Conservation (phyloP, 2,113 vertebrate genomes). For the Mola mola region DNA sequence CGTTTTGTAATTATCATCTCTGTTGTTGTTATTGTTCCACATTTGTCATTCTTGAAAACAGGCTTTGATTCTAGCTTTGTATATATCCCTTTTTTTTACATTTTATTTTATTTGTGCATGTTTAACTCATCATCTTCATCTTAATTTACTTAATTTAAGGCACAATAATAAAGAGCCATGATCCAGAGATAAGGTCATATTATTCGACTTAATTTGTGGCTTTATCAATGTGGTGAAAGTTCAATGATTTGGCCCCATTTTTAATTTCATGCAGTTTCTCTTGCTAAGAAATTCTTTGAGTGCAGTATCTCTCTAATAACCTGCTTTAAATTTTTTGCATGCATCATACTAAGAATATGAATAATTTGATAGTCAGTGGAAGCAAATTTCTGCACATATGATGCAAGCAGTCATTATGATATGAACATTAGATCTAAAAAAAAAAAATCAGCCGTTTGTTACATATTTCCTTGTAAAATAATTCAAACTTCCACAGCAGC, state of each 20-base stretch:
- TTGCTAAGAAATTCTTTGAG: constrained; percentile 19
- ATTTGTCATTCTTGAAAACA: constrained; percentile 36
- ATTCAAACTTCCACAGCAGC: no score
- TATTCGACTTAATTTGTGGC: constrained; percentile 41
- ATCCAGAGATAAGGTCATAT: constrained; percentile 7
- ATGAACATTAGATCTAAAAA: no score
- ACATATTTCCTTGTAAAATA: no score
- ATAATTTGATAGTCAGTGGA: no score
- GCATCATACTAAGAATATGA: constrained; percentile 5
- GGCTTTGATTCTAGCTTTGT: constrained; percentile 18
- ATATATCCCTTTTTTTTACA: background rate
- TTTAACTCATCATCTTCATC: constrained; percentile 44
- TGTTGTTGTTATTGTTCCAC: constrained; percentile 23
- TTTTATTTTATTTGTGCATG: constrained; percentile 54
- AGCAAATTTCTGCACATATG: no score
- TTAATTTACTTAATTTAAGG: constrained; percentile 39
- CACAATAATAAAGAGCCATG: constrained; percentile 4
- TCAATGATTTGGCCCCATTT: constrained; percentile 18
- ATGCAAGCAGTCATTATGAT: no score
- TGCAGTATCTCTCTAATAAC: constrained; percentile 31
- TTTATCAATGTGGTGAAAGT: constrained; percentile 30
- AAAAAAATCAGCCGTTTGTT: no score
- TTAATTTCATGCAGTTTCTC: constrained; percentile 44
- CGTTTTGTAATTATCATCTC: constrained; percentile 87
- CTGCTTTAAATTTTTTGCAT: constrained; percentile 40